Evolutionary conservation across 2,113 vertebrate genomes (phyloP).

Genomic region (Mus pahari): DNA sequence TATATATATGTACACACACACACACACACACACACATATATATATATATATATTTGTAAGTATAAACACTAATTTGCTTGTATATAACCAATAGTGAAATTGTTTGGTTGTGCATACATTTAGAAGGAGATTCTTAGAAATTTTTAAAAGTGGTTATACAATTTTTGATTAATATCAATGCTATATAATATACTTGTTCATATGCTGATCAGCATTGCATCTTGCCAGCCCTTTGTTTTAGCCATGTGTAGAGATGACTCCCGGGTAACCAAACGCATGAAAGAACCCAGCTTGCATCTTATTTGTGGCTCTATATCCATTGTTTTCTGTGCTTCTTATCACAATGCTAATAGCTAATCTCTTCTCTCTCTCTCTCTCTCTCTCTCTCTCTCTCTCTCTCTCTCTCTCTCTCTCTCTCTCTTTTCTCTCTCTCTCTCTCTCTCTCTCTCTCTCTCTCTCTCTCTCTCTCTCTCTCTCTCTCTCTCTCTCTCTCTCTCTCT

Average conservation of each 20-base stretch:
- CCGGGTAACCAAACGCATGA: neutral
- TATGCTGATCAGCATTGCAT: neutral
- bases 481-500: too few species aligned
- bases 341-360: neutral
- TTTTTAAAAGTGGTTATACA: neutral
- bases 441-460: too few species aligned
- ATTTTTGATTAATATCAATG: neutral
- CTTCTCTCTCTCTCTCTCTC: too few species aligned
- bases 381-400: too few species aligned
- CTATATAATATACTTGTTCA: neutral
- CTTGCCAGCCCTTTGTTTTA: slow-evolving; percentile 1
- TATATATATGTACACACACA: too few species aligned
- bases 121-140: neutral
- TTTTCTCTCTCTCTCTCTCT: too few species aligned
- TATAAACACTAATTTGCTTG: too few species aligned
- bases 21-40: too few species aligned
- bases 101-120: neutral
- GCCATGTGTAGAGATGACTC: neutral
- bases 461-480: too few species aligned
- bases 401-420: too few species aligned
- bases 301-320: neutral
- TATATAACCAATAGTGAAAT: neutral
- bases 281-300: neutral
- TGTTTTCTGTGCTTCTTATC: neutral
- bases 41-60: too few species aligned